These are phyloP conservation scores for Centruroides vittatus DNA, from an alignment of 1,140 invertebrate species.

Conservation along the genomic window DNA sequence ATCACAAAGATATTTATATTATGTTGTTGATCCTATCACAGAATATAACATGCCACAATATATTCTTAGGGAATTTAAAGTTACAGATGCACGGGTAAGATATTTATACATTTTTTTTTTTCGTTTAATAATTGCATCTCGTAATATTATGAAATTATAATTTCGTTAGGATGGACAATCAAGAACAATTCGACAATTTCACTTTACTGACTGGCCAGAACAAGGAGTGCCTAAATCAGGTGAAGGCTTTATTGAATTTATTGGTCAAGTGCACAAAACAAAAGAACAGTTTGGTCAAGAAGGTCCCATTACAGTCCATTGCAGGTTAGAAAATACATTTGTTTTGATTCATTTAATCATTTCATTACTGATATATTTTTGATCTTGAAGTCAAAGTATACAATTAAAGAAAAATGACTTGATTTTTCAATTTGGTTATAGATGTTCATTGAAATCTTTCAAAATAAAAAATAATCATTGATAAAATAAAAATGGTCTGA, in stretches of 20 bases:
- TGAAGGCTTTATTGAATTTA: conserved; percentile 95
- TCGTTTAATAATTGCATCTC: conserved; percentile 4
- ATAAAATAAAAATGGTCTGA: no score
- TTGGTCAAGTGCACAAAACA: conserved; percentile 98
- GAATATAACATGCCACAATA: conserved; percentile 99
- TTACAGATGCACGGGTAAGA: conserved; percentile 42
- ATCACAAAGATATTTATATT: conserved; percentile 80
- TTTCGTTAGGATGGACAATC: conserved; percentile 71
- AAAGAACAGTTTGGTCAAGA: conserved; percentile 99
- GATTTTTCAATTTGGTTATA: no score
- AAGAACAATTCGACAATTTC: conserved; percentile 92
- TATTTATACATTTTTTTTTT: neutral
- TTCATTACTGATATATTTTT: no score
- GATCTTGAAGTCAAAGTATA: no score
- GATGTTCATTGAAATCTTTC: no score
- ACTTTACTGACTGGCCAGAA: conserved; percentile 99
- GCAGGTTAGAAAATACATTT: conserved; percentile 45
- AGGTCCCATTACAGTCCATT: conserved; percentile 98
- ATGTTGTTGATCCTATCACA: conserved; percentile 96
- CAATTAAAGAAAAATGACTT: no score
- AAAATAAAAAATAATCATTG: no score
- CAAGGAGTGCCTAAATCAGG: conserved; percentile 89
- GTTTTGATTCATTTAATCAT: no score
- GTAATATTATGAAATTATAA: neutral
- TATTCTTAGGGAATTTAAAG: conserved; percentile 95